A percentile compares a stretch with the other conserved stretches of the same genome.
phyloP scores from a whole-genome alignment of 37 sponge, comb jelly and placozoan species.

The Cladorhizidae sp. region DNA sequence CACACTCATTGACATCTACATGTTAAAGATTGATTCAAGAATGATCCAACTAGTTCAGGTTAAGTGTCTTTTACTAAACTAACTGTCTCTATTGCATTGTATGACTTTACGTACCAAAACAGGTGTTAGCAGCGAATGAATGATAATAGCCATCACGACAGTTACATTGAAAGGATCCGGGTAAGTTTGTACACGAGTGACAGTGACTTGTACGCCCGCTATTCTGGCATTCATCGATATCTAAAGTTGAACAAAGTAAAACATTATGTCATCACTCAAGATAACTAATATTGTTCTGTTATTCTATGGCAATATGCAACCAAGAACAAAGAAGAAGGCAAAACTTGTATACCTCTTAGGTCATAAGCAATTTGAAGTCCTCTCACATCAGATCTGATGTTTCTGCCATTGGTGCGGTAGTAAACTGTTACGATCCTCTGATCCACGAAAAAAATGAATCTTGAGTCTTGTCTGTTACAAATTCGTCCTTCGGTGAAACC shows the following conservation, averaged over 20 bases:
- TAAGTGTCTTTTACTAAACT: no score
- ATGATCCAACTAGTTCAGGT: slow-evolving; percentile 35
- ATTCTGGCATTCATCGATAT: slow-evolving; percentile 15
- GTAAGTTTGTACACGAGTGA: slow-evolving; percentile 39
- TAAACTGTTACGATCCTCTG: neutral
- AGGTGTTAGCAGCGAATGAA: slow-evolving; percentile 20
- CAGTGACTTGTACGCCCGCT: neutral
- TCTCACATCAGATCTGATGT: neutral
- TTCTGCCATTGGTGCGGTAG: slow-evolving; percentile 2
- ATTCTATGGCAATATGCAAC: no score
- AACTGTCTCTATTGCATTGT: neutral
- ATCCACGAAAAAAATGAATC: neutral
- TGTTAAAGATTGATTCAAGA: slow-evolving; percentile 9
- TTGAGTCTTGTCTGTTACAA: neutral
- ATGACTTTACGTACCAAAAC: slow-evolving; percentile 24
- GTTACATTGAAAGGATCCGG: slow-evolving; percentile 43
- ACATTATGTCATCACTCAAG: neutral
- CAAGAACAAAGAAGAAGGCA: no score
- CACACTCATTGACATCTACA: slow-evolving; percentile 85
- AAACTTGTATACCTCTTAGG: neutral
- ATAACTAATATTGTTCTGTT: no score
- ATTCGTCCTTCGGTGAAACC: neutral
- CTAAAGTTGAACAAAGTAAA: neutral
- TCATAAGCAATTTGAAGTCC: neutral
- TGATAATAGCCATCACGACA: slow-evolving; percentile 44